These are phyloP conservation scores for Pharmacophagus antenor DNA, from an alignment of 2,888 invertebrate species.

Conservation along the genomic window DNA sequence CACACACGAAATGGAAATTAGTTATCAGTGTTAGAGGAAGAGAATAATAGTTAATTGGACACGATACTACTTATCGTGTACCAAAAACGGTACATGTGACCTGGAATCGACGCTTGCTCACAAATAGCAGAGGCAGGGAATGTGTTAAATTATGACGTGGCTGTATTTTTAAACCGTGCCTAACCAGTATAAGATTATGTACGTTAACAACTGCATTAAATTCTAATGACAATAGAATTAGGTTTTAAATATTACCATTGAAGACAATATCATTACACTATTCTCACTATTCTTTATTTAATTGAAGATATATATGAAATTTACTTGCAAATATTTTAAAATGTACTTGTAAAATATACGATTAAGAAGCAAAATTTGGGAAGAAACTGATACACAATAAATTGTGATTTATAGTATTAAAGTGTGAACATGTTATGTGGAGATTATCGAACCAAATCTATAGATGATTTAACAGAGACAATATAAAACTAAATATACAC, in stretches of 20 bases:
- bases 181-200: too few relatives aligned
- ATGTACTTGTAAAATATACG: too few relatives aligned
- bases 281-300: background rate
- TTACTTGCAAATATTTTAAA: conserved; percentile 18
- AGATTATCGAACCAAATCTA: conserved; percentile 15
- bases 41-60: too few relatives aligned
- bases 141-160: too few relatives aligned
- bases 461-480: conserved; percentile 17
- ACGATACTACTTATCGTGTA: too few relatives aligned
- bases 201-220: conserved; percentile 19
- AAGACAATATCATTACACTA: conserved; percentile 16
- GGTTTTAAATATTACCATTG: conserved; percentile 18
- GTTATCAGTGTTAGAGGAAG: too few relatives aligned
- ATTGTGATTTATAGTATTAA: conserved; percentile 23
- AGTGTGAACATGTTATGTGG: background rate
- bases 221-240: conserved; percentile 22
- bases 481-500: conserved; percentile 12
- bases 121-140: too few relatives aligned
- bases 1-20: too few relatives aligned
- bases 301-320: conserved; percentile 3
- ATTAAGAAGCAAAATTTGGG: background rate
- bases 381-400: conserved; percentile 5
- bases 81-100: too few relatives aligned
- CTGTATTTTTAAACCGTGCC: too few relatives aligned
- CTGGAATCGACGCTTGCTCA: too few relatives aligned